A percentile compares a stretch with the other conserved stretches of the same genome.
These are phyloP conservation scores for Physeter macrocephalus DNA, from an alignment of 2,113 vertebrate genomes.

Conservation along the genomic window DNA sequence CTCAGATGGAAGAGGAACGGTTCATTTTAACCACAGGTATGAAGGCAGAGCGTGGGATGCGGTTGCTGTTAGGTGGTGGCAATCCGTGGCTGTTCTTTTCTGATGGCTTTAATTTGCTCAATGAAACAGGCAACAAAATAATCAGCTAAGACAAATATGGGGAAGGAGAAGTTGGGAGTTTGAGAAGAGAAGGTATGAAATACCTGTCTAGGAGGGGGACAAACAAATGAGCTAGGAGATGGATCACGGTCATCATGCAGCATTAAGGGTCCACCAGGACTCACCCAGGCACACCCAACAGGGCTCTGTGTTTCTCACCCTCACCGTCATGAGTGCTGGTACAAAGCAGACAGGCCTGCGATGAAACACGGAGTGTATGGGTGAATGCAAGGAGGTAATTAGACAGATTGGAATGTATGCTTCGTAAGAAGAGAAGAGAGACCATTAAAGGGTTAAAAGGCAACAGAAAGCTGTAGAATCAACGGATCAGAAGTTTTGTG, in stretches of 20 bases:
- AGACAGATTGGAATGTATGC: background rate
- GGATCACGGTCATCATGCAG: background rate
- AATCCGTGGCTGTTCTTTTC: background rate
- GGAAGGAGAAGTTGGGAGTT: background rate
- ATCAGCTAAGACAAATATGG: background rate
- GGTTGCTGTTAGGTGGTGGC: background rate
- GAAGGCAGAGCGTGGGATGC: accelerated
- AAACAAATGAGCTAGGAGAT: background rate
- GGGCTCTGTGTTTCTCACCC: background rate
- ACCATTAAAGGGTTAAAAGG: background rate
- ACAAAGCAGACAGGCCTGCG: background rate
- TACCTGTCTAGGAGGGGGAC: background rate
- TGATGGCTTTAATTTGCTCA: background rate
- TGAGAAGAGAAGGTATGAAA: background rate
- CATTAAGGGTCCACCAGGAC: too few relatives aligned
- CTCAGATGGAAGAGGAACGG: background rate
- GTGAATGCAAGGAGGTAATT: background rate
- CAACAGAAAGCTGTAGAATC: background rate
- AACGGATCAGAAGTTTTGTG: background rate
- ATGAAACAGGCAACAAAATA: background rate
- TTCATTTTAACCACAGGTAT: background rate
- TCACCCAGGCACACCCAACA: background rate
- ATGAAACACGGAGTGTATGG: background rate
- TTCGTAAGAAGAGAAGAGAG: background rate
- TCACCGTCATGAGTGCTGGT: background rate